Percentiles rank a stretch among this genome's conserved stretches.
Conservation (phyloP, 2,888 invertebrate genomes). For the Pteria penguin region DNA sequence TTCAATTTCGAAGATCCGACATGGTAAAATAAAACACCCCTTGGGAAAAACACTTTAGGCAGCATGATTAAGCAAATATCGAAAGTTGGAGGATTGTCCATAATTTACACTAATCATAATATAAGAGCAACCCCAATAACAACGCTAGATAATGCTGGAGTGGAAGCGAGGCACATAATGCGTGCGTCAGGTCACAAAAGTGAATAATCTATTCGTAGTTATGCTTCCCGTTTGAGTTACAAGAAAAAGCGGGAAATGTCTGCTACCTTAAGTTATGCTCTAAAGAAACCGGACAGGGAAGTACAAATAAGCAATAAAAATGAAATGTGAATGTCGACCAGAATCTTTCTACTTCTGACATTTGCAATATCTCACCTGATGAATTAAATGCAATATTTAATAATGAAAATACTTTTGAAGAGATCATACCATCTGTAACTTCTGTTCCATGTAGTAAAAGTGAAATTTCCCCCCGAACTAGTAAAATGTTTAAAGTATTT, state of each 20-base stretch:
- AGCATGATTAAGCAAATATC: constrained; percentile 1
- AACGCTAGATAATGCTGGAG: constrained; percentile 2
- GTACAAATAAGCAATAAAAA: too few species aligned
- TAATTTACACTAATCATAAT: background rate
- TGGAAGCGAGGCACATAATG: constrained; percentile 15
- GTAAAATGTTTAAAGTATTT: too few species aligned
- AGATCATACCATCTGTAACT: too few species aligned
- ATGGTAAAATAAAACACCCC: background rate
- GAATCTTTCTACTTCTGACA: too few species aligned
- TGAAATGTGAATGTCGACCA: too few species aligned
- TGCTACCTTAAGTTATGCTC: background rate
- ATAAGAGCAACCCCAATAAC: constrained; percentile 6
- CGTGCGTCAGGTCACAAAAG: background rate
- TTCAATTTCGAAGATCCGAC: background rate
- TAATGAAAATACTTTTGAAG: too few species aligned
- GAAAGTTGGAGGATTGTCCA: background rate
- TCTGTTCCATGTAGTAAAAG: too few species aligned
- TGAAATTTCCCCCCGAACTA: too few species aligned
- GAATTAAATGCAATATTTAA: too few species aligned
- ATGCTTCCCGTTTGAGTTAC: background rate
- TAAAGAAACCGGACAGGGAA: too few species aligned
- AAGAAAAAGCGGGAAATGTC: constrained; percentile 11
- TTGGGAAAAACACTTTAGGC: constrained; percentile 9
- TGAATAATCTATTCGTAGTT: constrained; percentile 3
- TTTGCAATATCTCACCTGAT: too few species aligned